These are phyloP conservation scores for Cyprinodon variegatus DNA, from an alignment of 2,113 vertebrate species.

Conservation along the genomic window DNA sequence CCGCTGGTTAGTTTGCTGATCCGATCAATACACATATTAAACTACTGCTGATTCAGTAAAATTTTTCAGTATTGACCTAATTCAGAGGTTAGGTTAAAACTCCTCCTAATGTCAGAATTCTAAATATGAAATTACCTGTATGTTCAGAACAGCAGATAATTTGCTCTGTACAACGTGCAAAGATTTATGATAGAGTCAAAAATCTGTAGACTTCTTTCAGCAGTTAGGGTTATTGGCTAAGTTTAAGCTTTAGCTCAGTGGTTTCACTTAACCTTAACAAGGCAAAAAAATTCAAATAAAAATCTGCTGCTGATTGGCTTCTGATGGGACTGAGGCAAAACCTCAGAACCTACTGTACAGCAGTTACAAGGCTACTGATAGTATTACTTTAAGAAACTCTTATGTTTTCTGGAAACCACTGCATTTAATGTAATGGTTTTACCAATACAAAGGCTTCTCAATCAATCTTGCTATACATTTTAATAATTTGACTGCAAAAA, in stretches of 20 bases:
- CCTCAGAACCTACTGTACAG: not conserved
- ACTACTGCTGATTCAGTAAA: too few relatives aligned
- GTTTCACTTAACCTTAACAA: not conserved
- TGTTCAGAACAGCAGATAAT: not conserved
- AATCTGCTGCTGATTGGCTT: too few relatives aligned
- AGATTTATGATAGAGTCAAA: too few relatives aligned
- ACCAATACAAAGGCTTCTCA: constrained; percentile 20
- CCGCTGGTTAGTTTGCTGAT: too few relatives aligned
- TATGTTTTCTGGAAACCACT: not conserved
- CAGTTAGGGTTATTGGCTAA: not conserved
- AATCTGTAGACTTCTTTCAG: too few relatives aligned
- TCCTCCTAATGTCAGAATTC: not conserved
- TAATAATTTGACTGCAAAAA: constrained; percentile 28
- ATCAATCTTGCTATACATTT: constrained; percentile 46
- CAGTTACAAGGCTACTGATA: too few relatives aligned
- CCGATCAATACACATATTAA: too few relatives aligned
- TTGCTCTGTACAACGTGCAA: too few relatives aligned
- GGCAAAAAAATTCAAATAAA: too few relatives aligned
- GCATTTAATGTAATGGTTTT: constrained; percentile 30
- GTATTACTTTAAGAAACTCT: not conserved
- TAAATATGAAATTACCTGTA: not conserved
- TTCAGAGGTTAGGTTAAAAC: too few relatives aligned
- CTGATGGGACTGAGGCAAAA: too few relatives aligned
- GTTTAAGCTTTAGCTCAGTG: not conserved
- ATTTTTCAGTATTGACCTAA: too few relatives aligned